Base-by-base conservation (phyloP, 2,888 invertebrate species). In the Philaethria dido region DNA sequence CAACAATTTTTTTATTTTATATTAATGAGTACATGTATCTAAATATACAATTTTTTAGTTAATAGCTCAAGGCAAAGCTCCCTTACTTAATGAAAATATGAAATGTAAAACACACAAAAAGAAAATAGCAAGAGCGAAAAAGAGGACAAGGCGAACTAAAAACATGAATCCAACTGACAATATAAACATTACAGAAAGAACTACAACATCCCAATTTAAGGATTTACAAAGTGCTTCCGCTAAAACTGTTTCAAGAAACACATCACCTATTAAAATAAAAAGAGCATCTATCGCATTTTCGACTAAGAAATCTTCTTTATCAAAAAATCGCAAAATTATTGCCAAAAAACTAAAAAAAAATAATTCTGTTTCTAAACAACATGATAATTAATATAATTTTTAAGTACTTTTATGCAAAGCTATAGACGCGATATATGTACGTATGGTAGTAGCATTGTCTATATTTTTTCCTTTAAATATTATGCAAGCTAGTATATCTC, bases 91-190 rank as follows among this genome's bases (percentile, higher is more conserved):
- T 52, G 52, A 62, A 16, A 20, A 39, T 20, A n/a, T 60, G 11
- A 54, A 64, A 62, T 39, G 63, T 20, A 76, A 69, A 62, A 36
- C 63, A n/a, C 64, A 66, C 3, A 69, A 66, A 42, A 52, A 62
- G 16, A 79, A 73, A 70, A 33, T 3, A 64, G 44, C 29, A 64
- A 70, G 66, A 61, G 22, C 14, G 74, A 74, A 73, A 80, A 77
- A 69, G 81, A 78, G 69, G 63, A 39, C 77, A 2, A 80, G 73
- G 69, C 79, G 71, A 64, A 64, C 75, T 0, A 83, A 79, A 70
- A 84, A 79, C 66, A 66, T 79, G 61, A 72, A 71, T 42, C 54
- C 73, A 2, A 73, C 78, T 1, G 45, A 54, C 3, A 71, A 66
- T 42, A 60, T 69, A 1, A 57, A 55, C 3, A 36, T 62, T 3